These are phyloP conservation scores for Anoplophora glabripennis DNA, from an alignment of 1,140 invertebrate genomes.

Conservation along the genomic window DNA sequence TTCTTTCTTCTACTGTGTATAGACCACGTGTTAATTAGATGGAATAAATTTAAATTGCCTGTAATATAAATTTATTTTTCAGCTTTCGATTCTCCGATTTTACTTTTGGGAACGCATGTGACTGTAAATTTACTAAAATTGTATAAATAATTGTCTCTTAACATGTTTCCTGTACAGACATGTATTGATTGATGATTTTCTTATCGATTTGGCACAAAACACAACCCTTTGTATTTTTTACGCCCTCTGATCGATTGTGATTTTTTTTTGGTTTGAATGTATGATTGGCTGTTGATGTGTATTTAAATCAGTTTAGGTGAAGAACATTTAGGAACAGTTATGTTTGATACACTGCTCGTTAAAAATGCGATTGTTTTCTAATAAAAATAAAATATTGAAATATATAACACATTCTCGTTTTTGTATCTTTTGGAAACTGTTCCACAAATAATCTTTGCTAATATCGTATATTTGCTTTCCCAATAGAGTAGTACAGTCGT, in stretches of 20 bases:
- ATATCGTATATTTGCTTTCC: too few relatives aligned
- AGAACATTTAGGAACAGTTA: constrained; percentile 14
- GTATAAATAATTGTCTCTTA: constrained; percentile 1
- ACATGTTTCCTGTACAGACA: constrained; percentile 9
- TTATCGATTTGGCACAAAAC: constrained; percentile 10
- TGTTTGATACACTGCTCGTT: constrained; percentile 13
- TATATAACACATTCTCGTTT: not conserved
- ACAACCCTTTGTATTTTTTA: constrained; percentile 5
- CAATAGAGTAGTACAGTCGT: too few relatives aligned
- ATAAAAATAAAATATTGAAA: constrained; percentile 15
- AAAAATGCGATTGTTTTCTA: constrained; percentile 19
- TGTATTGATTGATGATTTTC: not conserved
- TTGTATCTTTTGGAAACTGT: not conserved
- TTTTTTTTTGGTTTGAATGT: constrained; percentile 13
- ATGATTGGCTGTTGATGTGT: constrained; percentile 19
- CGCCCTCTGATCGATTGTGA: not conserved
- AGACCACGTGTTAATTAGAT: constrained; percentile 16
- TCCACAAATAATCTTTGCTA: not conserved
- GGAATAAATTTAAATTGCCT: not conserved
- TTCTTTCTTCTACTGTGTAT: constrained; percentile 8
- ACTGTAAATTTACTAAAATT: constrained; percentile 2
- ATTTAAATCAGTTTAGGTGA: constrained; percentile 16
- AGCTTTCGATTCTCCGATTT: not conserved
- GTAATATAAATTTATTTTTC: not conserved
- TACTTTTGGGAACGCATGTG: not conserved